Percentiles rank a stretch among this genome's conserved stretches.
Evolutionary conservation across 2,113 vertebrate genomes (phyloP).

Genomic region (Zapornia atra): DNA sequence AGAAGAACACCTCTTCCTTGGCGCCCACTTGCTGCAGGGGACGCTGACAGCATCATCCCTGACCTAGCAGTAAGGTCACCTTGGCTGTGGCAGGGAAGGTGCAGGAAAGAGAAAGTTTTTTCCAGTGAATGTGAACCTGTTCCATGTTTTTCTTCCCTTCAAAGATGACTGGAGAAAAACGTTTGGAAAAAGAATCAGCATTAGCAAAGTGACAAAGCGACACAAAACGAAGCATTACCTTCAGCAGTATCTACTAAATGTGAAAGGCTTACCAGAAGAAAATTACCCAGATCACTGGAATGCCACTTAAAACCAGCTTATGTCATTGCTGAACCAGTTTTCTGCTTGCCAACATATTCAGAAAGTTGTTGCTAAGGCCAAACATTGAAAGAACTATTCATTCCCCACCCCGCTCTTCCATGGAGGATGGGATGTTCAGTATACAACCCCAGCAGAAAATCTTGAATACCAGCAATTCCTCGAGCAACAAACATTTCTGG

Average conservation of each 20-base stretch:
- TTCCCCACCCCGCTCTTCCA: not conserved
- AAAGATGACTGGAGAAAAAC: not conserved
- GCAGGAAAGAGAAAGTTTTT: not conserved
- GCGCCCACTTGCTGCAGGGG: not conserved
- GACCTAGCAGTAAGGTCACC: not conserved
- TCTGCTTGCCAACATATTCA: not conserved
- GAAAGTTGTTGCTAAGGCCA: not conserved
- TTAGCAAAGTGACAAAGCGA: not conserved
- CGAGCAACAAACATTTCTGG: not conserved
- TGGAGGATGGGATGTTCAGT: not conserved
- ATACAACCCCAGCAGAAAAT: not conserved
- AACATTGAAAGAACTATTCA: not conserved
- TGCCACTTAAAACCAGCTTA: not conserved
- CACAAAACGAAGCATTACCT: conserved; percentile 2
- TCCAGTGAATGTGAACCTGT: not conserved
- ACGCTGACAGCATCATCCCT: not conserved
- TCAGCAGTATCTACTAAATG: not conserved
- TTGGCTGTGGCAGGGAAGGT: not conserved
- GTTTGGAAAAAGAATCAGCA: not conserved
- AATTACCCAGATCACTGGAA: not conserved
- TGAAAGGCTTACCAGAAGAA: not conserved
- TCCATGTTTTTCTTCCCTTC: not conserved
- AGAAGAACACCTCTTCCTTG: not conserved
- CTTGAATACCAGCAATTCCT: not conserved
- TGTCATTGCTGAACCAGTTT: not conserved